phyloP scores from a whole-genome alignment of 2,888 invertebrate species.

The Hofmannophila pseudospretella region DNA sequence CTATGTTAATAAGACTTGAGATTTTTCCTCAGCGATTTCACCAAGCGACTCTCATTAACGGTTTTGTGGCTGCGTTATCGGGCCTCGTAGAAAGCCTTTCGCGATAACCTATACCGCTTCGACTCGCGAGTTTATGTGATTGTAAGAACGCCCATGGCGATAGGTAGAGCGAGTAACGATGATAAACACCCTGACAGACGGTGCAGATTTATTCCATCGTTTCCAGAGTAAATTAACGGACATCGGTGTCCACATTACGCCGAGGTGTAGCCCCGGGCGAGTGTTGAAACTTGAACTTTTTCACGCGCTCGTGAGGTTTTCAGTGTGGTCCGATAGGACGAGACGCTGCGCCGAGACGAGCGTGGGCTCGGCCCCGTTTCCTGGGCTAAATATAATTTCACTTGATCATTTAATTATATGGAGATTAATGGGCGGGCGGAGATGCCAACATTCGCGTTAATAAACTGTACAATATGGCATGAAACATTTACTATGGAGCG shows the following conservation, averaged over 20 bases:
- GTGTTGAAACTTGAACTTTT: conserved; percentile 30
- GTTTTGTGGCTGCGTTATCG: conserved; percentile 64
- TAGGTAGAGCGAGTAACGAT: conserved; percentile 19
- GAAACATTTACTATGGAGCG: conserved; percentile 42
- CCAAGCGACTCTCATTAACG: conserved; percentile 62
- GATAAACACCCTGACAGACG: conserved; percentile 21
- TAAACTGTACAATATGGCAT: conserved; percentile 56
- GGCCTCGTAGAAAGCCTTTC: conserved; percentile 50
- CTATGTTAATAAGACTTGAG: conserved; percentile 70
- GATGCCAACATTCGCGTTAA: conserved; percentile 66
- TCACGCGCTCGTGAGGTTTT: conserved; percentile 25
- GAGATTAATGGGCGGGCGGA: conserved; percentile 68
- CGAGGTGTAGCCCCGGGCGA: conserved; percentile 1
- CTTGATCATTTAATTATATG: conserved; percentile 77
- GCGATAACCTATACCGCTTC: conserved; percentile 12
- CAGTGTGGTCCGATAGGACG: conserved; percentile 38
- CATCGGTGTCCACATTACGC: not conserved
- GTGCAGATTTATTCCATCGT: conserved; percentile 17
- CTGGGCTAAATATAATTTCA: conserved; percentile 73
- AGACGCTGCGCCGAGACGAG: conserved; percentile 37
- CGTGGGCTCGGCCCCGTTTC: conserved; percentile 66
- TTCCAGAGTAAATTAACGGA: conserved; percentile 9
- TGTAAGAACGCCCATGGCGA: conserved; percentile 19
- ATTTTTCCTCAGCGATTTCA: conserved; percentile 73
- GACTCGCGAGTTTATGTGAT: conserved; percentile 17